Evolutionary conservation across 2,888 invertebrate genomes (phyloP), one percentile per base, ranked within the genome.

Genomic region (Prosopocoilus inquinatus): DNA sequence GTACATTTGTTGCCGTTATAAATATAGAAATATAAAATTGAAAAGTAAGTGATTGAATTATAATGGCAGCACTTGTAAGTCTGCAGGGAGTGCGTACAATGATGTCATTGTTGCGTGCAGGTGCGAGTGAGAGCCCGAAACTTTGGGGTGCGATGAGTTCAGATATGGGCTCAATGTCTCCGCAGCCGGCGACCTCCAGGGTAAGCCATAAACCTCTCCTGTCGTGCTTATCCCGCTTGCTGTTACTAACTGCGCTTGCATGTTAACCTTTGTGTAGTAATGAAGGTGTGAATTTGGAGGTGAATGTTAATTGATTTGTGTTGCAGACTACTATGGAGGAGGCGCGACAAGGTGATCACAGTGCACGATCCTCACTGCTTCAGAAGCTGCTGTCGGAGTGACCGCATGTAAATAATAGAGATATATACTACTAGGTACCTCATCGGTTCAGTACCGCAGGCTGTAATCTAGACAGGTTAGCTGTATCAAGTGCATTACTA

Each of bases 351-450:
- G 87, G 86, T 83, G 89, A 90, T 84, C 87, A 87, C 79, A 88
- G 85, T 65, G 59, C 58, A 76, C 84, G 82, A 71, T 88, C 90
- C 69, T 91, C 91, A 75, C 82, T 92, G 76, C 84, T 92, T 71
- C 91, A 91, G 82, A 90, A 92, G 80, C 82, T 92, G 75, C 82
- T 93, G 74, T 91, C 91, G 69, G 91, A 92, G 84, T 88, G 85
- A 86, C 78, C 77, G 74, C 71, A 68, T 78, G 77, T 76, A 75
- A 71, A 76, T 77, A 74, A 69, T 71, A 74, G 77, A 77, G 75
- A 74, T 73, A 77, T 74, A 75, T 78, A 74, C 75, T 77, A 78
- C 78, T 76, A 76, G 77, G 77, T 77, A 78, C 77, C 77, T 77
- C 76, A 76, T 73, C 70, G 72, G 74, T 75, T 72, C 67, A 70